Base-by-base conservation (phyloP, 2,113 vertebrate species). In the Cnemophilus loriae region DNA sequence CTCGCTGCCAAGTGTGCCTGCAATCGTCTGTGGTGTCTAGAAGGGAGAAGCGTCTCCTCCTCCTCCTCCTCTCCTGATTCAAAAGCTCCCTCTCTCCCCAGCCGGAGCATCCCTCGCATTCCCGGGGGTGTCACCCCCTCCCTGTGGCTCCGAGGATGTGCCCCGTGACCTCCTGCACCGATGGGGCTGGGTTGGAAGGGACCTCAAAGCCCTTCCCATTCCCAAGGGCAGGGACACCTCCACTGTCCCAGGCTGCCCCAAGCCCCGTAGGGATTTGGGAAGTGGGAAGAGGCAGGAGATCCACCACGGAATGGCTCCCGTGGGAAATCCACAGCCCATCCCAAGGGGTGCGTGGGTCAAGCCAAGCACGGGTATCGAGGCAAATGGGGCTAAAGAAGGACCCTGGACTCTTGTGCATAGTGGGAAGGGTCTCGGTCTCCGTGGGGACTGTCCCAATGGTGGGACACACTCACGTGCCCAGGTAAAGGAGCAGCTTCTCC, bases 1-100 rank as follows among this genome's bases (percentile, higher is more conserved):
- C 57, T 50, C 53, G 63, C 96, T 97, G 97, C 96, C 96, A 97
- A 95, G 68, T 42, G 68, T 86, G 95, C 85, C 89, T 93, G 92
- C 17, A 85, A 92, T 93, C 93, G 90, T 95, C 96, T 97, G 97
- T 96, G 96, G 64, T 94, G 96, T 93, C 96, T 97, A 84, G 81
- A 56, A 97, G 94, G 89, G 79, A 95, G 70, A 55, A 94, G 49
- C 26, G 24, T 79, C 90, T 95, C 87, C 95, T 94, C 94, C 88
- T 97, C 86, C 84, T 92, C 92, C 84, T 93, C 87, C 93, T 96
- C 84, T 90, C 87, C 93, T 53, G 50, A 52, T 84, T 76, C 63
- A 55, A 89, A 71, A 84, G 76, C 87, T 93, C 71, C 6, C 23
- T 96, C 89, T 90, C 86, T 77, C 39, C 88, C 49, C 91, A 86